Evolutionary conservation across 2,113 vertebrate genomes (phyloP), one percentile per base, ranked within the genome.

Genomic region (Bubo bubo): DNA sequence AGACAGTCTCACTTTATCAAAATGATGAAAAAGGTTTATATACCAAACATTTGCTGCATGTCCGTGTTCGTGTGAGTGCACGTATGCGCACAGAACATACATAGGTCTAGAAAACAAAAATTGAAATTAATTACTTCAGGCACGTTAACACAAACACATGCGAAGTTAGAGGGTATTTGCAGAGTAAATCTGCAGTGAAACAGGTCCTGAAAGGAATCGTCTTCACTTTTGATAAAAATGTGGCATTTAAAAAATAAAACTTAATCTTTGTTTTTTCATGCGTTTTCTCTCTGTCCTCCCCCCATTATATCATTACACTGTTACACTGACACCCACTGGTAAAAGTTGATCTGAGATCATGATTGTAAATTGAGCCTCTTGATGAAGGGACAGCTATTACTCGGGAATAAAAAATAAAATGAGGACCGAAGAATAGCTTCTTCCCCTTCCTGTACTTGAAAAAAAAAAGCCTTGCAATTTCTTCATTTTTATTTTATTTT

Each of bases 241-340:
- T 41, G 18, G 9, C 35, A 37, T 93, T 89, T 87, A 74, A 95
- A 95, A 91, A 97, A 72, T 85, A 81, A 80, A 89, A 75, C 47
- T 87, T 63, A n/a, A 74, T 91, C 30, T 35, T 60, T 70, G 43
- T 35, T 95, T 91, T 90, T 93, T 64, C 37, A 7, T 94, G 77
- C 4, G 0, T 84, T 91, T 91, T 92, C 67, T 84, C 30, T 64
- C 9, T 56, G 47, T 90, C 86, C 79, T 77, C 63, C 73, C 95
- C 91, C 95, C 81, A 9, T 94, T 79, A 55, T 73, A 93, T 75
- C 85, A 91, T 68, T 95, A 92, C 77, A 66, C 90, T 95, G 86
- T 94, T 97, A 95, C 88, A 93, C 74, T 97, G 90, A 96, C 88
- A 94, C 88, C 84, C 94, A 77, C 60, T 95, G 93, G 90, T 96